phyloP scores from a whole-genome alignment of 2,888 invertebrate genomes.

The Cinara cedri region DNA sequence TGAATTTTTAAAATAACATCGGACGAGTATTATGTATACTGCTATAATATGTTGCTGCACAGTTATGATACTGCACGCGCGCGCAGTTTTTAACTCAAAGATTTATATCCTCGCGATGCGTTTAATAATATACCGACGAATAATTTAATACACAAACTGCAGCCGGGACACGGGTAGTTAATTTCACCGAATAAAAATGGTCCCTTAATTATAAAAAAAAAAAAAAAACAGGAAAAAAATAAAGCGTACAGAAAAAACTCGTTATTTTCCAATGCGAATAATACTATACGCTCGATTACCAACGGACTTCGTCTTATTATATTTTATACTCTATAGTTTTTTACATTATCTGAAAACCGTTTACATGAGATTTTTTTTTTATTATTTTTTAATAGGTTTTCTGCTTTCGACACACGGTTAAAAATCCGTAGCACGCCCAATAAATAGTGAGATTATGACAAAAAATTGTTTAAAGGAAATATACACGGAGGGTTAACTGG shows the following conservation, averaged over 20 bases:
- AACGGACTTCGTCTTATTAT: too few species aligned
- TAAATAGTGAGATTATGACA: too few species aligned
- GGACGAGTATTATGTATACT: neutral
- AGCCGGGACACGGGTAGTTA: conserved; percentile 38
- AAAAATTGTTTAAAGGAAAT: too few species aligned
- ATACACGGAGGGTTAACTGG: too few species aligned
- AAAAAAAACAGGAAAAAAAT: too few species aligned
- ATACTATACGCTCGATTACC: neutral
- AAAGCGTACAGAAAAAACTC: conserved; percentile 6
- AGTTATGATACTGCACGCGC: neutral
- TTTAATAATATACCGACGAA: too few species aligned
- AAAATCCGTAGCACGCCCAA: too few species aligned
- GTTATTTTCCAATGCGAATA: conserved; percentile 13
- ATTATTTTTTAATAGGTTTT: too few species aligned
- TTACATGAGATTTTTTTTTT: too few species aligned
- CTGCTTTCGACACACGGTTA: too few species aligned
- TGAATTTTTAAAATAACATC: conserved; percentile 32
- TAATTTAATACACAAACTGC: conserved; percentile 10
- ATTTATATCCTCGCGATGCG: conserved; percentile 14
- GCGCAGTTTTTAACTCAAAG: conserved; percentile 6
- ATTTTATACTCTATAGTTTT: too few species aligned
- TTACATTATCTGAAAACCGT: too few species aligned
- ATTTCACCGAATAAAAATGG: conserved; percentile 14
- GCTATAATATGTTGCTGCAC: neutral
- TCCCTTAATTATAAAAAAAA: conserved; percentile 19